Percentiles rank a stretch among this genome's conserved stretches.
Conservation (phyloP, 2,113 vertebrate genomes). For the Tichodroma muraria region DNA sequence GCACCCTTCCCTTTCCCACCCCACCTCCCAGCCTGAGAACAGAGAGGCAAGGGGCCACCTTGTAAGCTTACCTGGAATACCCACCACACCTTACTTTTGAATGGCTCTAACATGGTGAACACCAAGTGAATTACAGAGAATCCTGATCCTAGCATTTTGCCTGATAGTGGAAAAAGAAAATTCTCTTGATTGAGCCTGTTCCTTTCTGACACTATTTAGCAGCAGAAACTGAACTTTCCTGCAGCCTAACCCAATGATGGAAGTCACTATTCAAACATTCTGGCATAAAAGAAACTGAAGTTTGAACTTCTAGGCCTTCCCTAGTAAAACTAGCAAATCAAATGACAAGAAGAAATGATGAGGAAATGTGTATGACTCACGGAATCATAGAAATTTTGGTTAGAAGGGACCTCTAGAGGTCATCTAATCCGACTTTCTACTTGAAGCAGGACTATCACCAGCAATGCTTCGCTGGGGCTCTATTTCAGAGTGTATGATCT, state of each 20-base stretch:
- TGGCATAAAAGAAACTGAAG: not conserved
- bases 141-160: not conserved
- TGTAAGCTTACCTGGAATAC: not conserved
- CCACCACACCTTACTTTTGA: not conserved
- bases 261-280: not conserved
- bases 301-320: not conserved
- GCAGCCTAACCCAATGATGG: not conserved
- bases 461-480: not conserved
- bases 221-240: not conserved
- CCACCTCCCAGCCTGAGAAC: not conserved
- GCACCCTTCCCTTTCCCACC: not conserved
- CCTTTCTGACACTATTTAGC: not conserved
- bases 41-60: not conserved
- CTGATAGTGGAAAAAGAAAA: not conserved
- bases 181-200: not conserved
- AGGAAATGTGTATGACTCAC: not conserved
- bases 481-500: not conserved
- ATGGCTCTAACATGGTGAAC: not conserved
- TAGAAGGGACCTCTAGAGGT: conserved; percentile 57
- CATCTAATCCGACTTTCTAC: not conserved
- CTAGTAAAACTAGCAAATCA: not conserved
- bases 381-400: conserved; percentile 31
- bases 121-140: not conserved
- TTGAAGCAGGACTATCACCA: not conserved
- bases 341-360: not conserved